Conservation (phyloP, 2,888 invertebrate genomes). For the Parochlus steinenii region DNA sequence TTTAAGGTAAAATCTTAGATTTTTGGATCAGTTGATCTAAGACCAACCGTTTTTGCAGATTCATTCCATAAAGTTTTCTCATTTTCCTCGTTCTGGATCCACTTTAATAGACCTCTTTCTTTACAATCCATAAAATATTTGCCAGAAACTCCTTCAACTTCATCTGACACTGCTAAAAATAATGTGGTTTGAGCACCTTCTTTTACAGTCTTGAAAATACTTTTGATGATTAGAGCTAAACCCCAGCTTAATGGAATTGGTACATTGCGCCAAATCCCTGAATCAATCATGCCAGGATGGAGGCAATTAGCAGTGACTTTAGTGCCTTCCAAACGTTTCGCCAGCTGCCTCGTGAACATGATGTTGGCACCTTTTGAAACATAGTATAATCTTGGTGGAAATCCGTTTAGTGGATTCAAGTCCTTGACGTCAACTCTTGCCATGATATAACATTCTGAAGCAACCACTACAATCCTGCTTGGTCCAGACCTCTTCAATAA, state of each 20-base stretch:
- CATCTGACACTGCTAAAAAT: conserved; percentile 58
- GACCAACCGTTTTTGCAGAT: conserved; percentile 54
- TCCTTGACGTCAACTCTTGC: conserved; percentile 57
- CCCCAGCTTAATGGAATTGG: conserved; percentile 59
- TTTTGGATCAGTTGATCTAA: conserved; percentile 52
- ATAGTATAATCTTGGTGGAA: conserved; percentile 57
- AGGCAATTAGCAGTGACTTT: conserved; percentile 70
- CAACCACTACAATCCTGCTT: conserved; percentile 63
- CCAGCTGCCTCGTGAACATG: conserved; percentile 60
- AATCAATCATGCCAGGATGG: conserved; percentile 74
- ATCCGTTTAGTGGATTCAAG: conserved; percentile 51
- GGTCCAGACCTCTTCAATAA: conserved; percentile 57
- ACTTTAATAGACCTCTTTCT: conserved; percentile 40
- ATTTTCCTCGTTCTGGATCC: conserved; percentile 48
- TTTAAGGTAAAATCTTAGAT: conserved; percentile 38
- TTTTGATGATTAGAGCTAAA: conserved; percentile 44
- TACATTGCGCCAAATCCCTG: conserved; percentile 68
- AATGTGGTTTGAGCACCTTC: conserved; percentile 71
- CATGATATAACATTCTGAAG: conserved; percentile 61
- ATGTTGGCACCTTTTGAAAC: conserved; percentile 77
- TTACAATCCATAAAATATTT: conserved; percentile 70
- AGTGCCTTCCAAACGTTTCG: conserved; percentile 56
- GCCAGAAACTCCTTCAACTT: conserved; percentile 49
- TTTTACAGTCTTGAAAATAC: conserved; percentile 55
- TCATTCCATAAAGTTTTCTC: conserved; percentile 75